Evolutionary conservation across 2,888 invertebrate species (phyloP).

Genomic region (Cosmia pyralina): DNA sequence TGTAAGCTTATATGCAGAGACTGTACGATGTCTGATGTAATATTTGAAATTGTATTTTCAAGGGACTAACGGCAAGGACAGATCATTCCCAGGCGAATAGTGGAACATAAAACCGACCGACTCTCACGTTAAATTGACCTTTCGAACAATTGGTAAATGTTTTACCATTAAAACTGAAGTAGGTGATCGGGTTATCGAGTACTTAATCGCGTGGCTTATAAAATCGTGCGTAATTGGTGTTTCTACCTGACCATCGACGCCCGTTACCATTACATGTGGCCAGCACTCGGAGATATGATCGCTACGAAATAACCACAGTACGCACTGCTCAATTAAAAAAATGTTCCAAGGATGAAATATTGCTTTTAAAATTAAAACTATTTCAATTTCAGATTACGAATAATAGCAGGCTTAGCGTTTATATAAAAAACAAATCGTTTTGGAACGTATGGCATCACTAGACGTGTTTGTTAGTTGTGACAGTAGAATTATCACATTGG

Average conservation of each 20-base stretch:
- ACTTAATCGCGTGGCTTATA: conserved; percentile 57
- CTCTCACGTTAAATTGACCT: conserved; percentile 63
- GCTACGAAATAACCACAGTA: conserved; percentile 41
- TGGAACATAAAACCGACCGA: conserved; percentile 38
- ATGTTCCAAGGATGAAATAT: conserved; percentile 54
- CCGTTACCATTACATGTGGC: conserved; percentile 65
- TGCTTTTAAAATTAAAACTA: conserved; percentile 55
- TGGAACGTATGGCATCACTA: neutral
- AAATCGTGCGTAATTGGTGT: conserved; percentile 66
- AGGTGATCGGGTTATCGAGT: conserved; percentile 65
- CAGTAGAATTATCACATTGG: conserved; percentile 33
- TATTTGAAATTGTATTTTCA: conserved; percentile 45
- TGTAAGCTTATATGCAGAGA: conserved; percentile 19
- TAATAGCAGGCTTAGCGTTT: neutral
- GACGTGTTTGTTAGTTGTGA: conserved; percentile 7
- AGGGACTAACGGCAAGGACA: conserved; percentile 51
- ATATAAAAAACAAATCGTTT: conserved; percentile 16
- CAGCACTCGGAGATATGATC: conserved; percentile 58
- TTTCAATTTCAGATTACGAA: conserved; percentile 40
- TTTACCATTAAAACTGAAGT: conserved; percentile 59
- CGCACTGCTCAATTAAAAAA: conserved; percentile 56
- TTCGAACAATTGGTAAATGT: conserved; percentile 63
- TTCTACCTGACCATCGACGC: conserved; percentile 62
- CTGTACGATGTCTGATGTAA: conserved; percentile 39
- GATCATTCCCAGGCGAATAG: conserved; percentile 47